Conservation (phyloP, 1,140 invertebrate species). For the Arctopsyche grandis region DNA sequence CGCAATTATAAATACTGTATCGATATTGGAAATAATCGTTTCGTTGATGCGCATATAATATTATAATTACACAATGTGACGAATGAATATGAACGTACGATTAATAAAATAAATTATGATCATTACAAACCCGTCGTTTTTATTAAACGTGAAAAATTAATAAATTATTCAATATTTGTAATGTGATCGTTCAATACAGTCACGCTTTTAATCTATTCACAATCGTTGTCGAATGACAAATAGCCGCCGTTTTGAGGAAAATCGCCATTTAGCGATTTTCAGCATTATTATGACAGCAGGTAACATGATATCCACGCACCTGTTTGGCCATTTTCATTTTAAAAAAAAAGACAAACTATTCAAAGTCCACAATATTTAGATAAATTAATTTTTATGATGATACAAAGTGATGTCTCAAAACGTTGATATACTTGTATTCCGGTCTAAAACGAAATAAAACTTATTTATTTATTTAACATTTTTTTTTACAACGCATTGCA, state of each 20-base stretch:
- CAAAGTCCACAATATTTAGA: slow-evolving; percentile 12
- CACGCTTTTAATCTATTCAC: slow-evolving; percentile 4
- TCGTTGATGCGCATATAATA: no score
- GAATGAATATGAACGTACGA: slow-evolving; percentile 19
- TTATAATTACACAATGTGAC: not conserved
- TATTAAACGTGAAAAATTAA: slow-evolving; percentile 15
- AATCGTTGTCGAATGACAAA: slow-evolving; percentile 10
- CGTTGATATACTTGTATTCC: slow-evolving; percentile 6
- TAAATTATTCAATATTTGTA: slow-evolving; percentile 21
- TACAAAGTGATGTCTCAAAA: not conserved
- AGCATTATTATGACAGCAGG: not conserved
- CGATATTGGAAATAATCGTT: no score
- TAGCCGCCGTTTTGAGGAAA: not conserved
- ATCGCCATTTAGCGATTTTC: slow-evolving; percentile 9
- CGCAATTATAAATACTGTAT: no score
- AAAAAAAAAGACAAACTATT: slow-evolving; percentile 1
- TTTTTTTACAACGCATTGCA: slow-evolving; percentile 13
- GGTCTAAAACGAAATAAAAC: not conserved
- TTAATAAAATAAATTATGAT: slow-evolving; percentile 20
- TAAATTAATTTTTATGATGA: slow-evolving; percentile 20
- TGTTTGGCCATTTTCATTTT: not conserved
- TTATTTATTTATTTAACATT: not conserved
- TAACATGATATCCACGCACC: slow-evolving; percentile 6
- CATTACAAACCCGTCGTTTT: not conserved
- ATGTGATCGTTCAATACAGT: not conserved